phyloP scores from a whole-genome alignment of 2,797 vertebrate genomes.

The Acanthis flammea region DNA sequence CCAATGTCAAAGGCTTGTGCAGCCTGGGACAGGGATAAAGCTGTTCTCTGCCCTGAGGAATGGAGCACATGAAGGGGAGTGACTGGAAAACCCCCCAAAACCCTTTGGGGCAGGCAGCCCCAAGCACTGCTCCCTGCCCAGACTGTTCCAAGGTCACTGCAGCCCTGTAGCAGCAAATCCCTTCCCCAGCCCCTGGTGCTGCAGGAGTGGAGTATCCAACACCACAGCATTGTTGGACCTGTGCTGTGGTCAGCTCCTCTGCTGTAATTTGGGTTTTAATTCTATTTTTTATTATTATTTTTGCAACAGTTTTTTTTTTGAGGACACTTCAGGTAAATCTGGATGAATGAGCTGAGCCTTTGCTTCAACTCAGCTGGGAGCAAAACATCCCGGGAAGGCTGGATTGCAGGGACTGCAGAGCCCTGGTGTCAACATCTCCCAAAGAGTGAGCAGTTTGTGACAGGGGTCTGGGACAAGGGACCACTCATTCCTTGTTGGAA shows the following conservation, averaged over 20 bases:
- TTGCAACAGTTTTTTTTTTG: not conserved
- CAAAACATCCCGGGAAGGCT: not conserved
- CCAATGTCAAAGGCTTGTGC: not conserved
- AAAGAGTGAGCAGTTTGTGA: not conserved
- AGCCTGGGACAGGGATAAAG: not conserved
- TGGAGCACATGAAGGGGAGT: not conserved
- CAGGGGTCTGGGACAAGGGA: not conserved
- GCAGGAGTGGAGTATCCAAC: too few relatives aligned
- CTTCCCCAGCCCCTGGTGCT: not conserved
- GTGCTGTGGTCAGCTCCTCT: accelerated
- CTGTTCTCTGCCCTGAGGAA: not conserved
- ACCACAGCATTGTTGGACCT: accelerated
- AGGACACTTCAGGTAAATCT: not conserved
- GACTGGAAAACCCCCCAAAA: not conserved
- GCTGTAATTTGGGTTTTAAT: not conserved
- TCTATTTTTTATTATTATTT: accelerated
- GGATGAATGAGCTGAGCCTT: not conserved
- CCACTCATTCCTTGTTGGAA: not conserved
- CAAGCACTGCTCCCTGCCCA: not conserved
- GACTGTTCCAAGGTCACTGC: not conserved
- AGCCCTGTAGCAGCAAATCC: not conserved
- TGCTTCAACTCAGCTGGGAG: not conserved
- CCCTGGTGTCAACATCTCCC: not conserved
- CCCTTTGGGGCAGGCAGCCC: not conserved
- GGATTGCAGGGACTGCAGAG: not conserved